A percentile compares a stretch with the other conserved stretches of the same genome.
These are phyloP conservation scores for Tromatobia lineatoria DNA, from an alignment of 2,888 invertebrate genomes.

Conservation along the genomic window DNA sequence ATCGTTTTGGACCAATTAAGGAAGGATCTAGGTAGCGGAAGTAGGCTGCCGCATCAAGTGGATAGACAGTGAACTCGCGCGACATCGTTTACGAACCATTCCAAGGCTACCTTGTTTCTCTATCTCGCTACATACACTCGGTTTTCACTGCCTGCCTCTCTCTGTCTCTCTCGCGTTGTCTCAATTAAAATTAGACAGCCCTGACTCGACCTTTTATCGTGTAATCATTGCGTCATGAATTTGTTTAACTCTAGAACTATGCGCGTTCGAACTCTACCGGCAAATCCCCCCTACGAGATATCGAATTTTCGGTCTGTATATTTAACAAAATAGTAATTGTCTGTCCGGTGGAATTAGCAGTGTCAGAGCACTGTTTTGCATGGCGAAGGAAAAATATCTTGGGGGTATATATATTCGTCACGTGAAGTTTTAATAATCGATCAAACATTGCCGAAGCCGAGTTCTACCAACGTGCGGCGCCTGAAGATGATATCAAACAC, in stretches of 20 bases:
- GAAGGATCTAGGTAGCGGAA: conserved; percentile 64
- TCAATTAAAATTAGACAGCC: conserved; percentile 68
- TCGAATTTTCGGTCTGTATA: neutral
- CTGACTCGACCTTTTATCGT: conserved; percentile 66
- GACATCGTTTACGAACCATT: conserved; percentile 60
- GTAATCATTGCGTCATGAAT: conserved; percentile 63
- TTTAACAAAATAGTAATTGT: neutral
- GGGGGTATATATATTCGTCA: conserved; percentile 41
- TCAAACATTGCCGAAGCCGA: conserved; percentile 45
- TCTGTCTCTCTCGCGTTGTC: conserved; percentile 41
- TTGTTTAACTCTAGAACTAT: neutral
- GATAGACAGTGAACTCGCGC: conserved; percentile 64
- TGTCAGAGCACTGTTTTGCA: neutral
- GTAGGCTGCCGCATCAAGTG: conserved; percentile 60
- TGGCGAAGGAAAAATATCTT: neutral
- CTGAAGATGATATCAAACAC: conserved; percentile 67
- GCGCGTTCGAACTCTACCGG: neutral
- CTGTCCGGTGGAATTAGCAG: neutral
- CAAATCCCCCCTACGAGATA: neutral
- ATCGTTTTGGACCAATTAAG: conserved; percentile 65
- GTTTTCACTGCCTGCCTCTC: neutral
- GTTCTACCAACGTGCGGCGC: conserved; percentile 27
- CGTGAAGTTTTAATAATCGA: conserved; percentile 64
- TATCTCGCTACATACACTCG: conserved; percentile 27
- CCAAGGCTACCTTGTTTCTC: conserved; percentile 59